These are phyloP conservation scores for Agrotis exclamationis DNA, from an alignment of 2,888 invertebrate genomes.

Conservation along the genomic window DNA sequence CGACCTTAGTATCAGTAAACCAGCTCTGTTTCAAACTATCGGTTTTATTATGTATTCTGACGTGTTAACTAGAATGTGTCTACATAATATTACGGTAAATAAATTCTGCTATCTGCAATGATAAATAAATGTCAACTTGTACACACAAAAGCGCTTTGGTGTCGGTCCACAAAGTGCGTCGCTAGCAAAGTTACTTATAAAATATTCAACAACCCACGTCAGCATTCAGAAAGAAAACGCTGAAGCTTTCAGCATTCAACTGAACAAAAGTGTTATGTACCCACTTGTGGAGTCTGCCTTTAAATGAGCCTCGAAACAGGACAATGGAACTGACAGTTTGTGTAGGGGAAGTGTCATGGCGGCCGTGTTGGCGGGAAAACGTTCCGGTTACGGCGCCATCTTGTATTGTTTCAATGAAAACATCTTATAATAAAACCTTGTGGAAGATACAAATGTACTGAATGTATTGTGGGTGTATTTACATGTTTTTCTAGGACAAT, in stretches of 20 bases:
- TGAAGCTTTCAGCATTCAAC: conserved; percentile 56
- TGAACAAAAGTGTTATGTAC: conserved; percentile 54
- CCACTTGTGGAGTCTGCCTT: conserved; percentile 63
- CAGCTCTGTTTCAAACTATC: background rate
- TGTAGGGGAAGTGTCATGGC: conserved; percentile 69
- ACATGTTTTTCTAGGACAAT: conserved; percentile 27
- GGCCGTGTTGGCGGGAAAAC: conserved; percentile 68
- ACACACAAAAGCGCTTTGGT: conserved; percentile 54
- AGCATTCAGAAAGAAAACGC: conserved; percentile 61
- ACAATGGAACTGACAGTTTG: conserved; percentile 66
- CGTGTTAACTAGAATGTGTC: conserved; percentile 1
- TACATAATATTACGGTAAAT: conserved; percentile 17
- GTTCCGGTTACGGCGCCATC: conserved; percentile 55
- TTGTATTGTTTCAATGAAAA: conserved; percentile 60
- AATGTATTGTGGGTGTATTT: conserved; percentile 16
- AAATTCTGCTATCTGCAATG: conserved; percentile 38
- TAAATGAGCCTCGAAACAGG: conserved; percentile 59
- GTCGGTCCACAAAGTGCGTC: conserved; percentile 45
- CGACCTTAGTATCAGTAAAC: background rate
- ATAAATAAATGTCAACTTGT: conserved; percentile 55
- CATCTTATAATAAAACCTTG: conserved; percentile 45
- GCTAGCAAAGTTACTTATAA: conserved; percentile 52
- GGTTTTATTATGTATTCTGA: background rate
- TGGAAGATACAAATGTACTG: conserved; percentile 29
- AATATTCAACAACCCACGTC: conserved; percentile 61